A percentile compares a stretch with the other conserved stretches of the same genome.
These are phyloP conservation scores for Drosophila macrospina DNA, from an alignment of 2,888 invertebrate species.

Conservation along the genomic window DNA sequence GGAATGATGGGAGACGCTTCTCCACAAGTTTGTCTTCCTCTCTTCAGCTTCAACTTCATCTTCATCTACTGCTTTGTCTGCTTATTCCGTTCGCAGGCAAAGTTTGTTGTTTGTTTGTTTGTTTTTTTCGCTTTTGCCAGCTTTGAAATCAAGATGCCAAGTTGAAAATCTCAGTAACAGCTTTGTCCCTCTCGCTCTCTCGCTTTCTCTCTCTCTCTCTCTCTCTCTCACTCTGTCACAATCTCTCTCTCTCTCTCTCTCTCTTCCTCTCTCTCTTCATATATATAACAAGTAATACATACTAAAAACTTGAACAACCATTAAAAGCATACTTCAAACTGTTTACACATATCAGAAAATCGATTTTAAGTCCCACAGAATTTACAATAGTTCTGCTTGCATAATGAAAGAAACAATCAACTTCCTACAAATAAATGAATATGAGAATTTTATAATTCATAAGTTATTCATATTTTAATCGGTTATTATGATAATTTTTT, in stretches of 20 bases:
- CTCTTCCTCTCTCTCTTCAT: neutral
- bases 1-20: conserved; percentile 36
- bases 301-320: conserved; percentile 21
- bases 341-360: conserved; percentile 3
- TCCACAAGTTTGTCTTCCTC: conserved; percentile 20
- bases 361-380: conserved; percentile 6
- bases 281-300: conserved; percentile 9
- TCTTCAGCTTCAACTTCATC: neutral
- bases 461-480: too few species aligned
- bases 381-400: neutral
- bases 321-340: conserved; percentile 10
- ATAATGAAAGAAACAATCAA: neutral
- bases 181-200: neutral
- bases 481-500: too few species aligned
- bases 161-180: conserved; percentile 37
- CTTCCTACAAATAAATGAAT: too few species aligned
- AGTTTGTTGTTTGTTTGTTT: conserved; percentile 32
- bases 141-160: conserved; percentile 35
- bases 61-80: conserved; percentile 6
- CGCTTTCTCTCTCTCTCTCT: neutral
- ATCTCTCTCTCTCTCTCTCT: neutral
- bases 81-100: conserved; percentile 18
- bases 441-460: too few species aligned
- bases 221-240: neutral
- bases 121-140: conserved; percentile 1